Conservation (phyloP, 1,140 invertebrate species). For the Elymnias hypermnestra region DNA sequence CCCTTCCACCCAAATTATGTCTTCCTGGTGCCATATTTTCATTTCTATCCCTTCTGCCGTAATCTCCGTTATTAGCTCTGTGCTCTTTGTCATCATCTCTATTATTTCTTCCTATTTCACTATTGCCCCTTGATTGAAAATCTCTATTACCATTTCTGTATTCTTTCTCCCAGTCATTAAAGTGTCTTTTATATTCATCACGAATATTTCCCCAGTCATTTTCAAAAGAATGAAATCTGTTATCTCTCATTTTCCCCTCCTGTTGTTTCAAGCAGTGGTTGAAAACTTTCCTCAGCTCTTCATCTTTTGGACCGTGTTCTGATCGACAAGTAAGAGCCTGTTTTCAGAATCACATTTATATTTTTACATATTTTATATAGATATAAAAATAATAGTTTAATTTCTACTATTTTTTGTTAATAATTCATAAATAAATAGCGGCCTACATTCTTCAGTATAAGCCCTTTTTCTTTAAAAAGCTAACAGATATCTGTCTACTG, state of each 20-base stretch:
- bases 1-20: not conserved
- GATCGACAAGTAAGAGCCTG: conserved; percentile 68
- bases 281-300: conserved; percentile 58
- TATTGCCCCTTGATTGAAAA: conserved; percentile 23
- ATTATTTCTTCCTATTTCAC: conserved; percentile 18
- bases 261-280: conserved; percentile 47
- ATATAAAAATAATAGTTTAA: too few relatives aligned
- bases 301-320: conserved; percentile 65
- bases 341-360: not conserved
- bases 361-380: not conserved
- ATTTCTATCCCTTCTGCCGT: conserved; percentile 5
- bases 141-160: conserved; percentile 31
- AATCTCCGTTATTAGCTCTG: conserved; percentile 10
- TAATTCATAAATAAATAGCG: too few relatives aligned
- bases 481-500: too few relatives aligned
- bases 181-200: conserved; percentile 15
- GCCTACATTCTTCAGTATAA: too few relatives aligned
- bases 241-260: conserved; percentile 32
- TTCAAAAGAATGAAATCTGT: conserved; percentile 24
- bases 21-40: conserved; percentile 6
- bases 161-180: conserved; percentile 34
- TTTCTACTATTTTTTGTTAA: too few relatives aligned
- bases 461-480: too few relatives aligned
- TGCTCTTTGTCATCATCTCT: conserved; percentile 27
- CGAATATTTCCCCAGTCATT: conserved; percentile 32